These are phyloP conservation scores for Tenualosa thibaudeaui DNA, from an alignment of 2,797 vertebrate genomes.

Conservation along the genomic window DNA sequence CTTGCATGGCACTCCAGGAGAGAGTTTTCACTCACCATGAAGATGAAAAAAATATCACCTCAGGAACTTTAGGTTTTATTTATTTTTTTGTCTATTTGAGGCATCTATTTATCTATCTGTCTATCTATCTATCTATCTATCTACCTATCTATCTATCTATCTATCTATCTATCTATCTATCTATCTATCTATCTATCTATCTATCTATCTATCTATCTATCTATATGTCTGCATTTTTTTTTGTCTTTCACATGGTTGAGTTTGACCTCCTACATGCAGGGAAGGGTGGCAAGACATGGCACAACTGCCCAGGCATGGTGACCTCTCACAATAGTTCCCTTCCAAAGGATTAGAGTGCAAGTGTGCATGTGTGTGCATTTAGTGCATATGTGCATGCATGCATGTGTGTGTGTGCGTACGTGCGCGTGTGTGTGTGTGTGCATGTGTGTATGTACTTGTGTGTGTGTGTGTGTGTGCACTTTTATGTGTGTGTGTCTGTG, in stretches of 20 bases:
- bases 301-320: too few relatives aligned
- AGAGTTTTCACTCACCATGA: neutral
- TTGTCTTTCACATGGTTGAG: too few relatives aligned
- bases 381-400: neutral
- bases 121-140: neutral
- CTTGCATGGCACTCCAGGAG: neutral
- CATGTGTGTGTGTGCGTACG: neutral
- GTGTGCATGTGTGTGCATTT: neutral
- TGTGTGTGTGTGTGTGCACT: neutral
- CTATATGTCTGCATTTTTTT: neutral
- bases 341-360: neutral
- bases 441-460: neutral
- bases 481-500: neutral
- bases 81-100: neutral
- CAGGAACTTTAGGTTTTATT: neutral
- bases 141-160: neutral
- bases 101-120: neutral
- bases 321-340: too few relatives aligned
- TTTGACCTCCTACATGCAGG: too few relatives aligned
- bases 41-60: neutral
- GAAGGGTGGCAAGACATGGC: too few relatives aligned
- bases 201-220: neutral
- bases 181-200: neutral
- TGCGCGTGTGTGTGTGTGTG: neutral
- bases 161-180: neutral